phyloP scores from a whole-genome alignment of 2,888 invertebrate species.

The Sesamia inferens region DNA sequence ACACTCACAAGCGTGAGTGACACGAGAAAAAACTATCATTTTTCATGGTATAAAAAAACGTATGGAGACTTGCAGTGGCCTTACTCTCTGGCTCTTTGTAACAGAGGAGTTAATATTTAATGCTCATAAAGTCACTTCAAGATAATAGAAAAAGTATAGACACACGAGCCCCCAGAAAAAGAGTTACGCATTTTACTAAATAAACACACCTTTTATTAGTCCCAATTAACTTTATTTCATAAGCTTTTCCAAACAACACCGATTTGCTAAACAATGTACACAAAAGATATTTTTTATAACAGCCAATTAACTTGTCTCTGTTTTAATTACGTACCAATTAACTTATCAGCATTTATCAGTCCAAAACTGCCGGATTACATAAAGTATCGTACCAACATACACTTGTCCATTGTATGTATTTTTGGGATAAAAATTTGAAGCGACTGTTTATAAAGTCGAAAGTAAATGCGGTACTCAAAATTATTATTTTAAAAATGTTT shows the following conservation, averaged over 20 bases:
- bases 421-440: too few relatives aligned
- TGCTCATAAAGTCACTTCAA: slow-evolving; percentile 2
- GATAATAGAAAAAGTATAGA: neutral
- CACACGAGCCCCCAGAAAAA: neutral
- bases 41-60: neutral
- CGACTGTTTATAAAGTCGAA: too few relatives aligned
- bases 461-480: too few relatives aligned
- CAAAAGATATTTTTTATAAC: neutral
- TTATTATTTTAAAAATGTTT: too few relatives aligned
- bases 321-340: neutral
- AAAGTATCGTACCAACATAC: too few relatives aligned
- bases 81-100: neutral
- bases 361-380: neutral
- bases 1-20: neutral
- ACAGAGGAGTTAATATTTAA: slow-evolving; percentile 1
- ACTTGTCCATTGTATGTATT: too few relatives aligned
- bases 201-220: neutral
- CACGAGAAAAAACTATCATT: neutral
- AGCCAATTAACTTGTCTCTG: slow-evolving; percentile 1
- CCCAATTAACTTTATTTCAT: neutral
- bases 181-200: neutral
- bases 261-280: neutral
- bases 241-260: neutral
- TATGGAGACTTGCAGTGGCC: neutral
- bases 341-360: neutral